Conservation (phyloP, 2,888 invertebrate species). For the Altica lythri region DNA sequence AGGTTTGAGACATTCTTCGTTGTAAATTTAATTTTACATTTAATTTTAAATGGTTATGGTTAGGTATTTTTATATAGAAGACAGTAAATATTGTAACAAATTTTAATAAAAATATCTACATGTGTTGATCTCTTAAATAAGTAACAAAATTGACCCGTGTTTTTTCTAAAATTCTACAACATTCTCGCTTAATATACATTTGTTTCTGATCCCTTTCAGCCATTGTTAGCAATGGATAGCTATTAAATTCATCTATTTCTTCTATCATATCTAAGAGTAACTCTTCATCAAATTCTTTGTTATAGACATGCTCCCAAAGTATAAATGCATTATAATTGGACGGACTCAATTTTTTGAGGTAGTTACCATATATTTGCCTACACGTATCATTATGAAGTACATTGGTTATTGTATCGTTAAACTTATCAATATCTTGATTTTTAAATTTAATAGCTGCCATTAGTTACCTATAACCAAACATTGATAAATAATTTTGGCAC, state of each 20-base stretch:
- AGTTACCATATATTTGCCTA: constrained; percentile 29
- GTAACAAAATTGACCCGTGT: constrained; percentile 38
- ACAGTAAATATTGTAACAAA: too few relatives aligned
- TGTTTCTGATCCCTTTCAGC: constrained; percentile 42
- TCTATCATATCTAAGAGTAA: constrained; percentile 42
- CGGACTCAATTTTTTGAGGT: constrained; percentile 16
- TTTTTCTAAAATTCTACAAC: constrained; percentile 43
- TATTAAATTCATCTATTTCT: constrained; percentile 43
- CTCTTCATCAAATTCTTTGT: constrained; percentile 39
- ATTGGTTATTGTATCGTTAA: constrained; percentile 43
- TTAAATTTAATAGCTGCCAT: constrained; percentile 41
- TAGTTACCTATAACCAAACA: constrained; percentile 29
- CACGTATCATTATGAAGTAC: constrained; percentile 39
- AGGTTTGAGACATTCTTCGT: too few relatives aligned
- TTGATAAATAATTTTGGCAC: too few relatives aligned
- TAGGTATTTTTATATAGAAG: too few relatives aligned
- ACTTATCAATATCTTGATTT: constrained; percentile 40
- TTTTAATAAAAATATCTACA: constrained; percentile 16
- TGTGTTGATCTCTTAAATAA: constrained; percentile 36
- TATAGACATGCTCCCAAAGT: constrained; percentile 40
- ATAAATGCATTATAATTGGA: constrained; percentile 35
- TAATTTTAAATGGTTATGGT: neutral
- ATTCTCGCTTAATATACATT: constrained; percentile 43
- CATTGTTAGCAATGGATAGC: constrained; percentile 41
- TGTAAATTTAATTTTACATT: neutral